A percentile compares a stretch with the other conserved stretches of the same genome.
Conservation (phyloP, 2,888 invertebrate species). For the Callosobruchus maculatus region DNA sequence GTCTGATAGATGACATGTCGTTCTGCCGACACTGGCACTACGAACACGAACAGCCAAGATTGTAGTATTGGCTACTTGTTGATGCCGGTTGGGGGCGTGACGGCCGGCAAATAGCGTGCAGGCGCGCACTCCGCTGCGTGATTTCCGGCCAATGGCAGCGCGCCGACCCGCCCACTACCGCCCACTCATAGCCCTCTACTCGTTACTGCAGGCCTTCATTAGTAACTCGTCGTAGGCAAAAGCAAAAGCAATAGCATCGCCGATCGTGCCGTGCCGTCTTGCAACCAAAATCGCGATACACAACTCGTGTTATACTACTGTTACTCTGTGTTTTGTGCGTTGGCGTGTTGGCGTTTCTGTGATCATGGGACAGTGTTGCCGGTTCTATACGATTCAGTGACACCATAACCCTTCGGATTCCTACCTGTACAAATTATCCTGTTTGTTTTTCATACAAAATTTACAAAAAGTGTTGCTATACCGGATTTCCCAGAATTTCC, state of each 20-base stretch:
- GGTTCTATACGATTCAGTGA: background rate
- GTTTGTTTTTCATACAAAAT: background rate
- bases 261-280: constrained; percentile 11
- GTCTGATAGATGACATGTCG: background rate
- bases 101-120: constrained; percentile 37
- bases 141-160: constrained; percentile 44
- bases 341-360: constrained; percentile 13
- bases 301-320: constrained; percentile 6
- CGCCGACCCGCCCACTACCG: constrained; percentile 39
- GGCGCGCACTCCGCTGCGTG: constrained; percentile 35
- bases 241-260: constrained; percentile 18
- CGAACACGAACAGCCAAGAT: too few species aligned
- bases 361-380: constrained; percentile 6
- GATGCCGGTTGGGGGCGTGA: constrained; percentile 40
- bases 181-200: constrained; percentile 35
- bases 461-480: too few species aligned
- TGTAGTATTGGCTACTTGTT: constrained; percentile 50
- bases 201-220: constrained; percentile 36
- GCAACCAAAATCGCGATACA: constrained; percentile 1
- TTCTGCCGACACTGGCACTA: background rate
- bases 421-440: background rate
- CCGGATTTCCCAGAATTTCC: too few species aligned
- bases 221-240: constrained; percentile 37
- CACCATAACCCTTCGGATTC: background rate
- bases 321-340: constrained; percentile 5